phyloP scores from a whole-genome alignment of 2,888 invertebrate genomes.

The Philonicus albiceps region DNA sequence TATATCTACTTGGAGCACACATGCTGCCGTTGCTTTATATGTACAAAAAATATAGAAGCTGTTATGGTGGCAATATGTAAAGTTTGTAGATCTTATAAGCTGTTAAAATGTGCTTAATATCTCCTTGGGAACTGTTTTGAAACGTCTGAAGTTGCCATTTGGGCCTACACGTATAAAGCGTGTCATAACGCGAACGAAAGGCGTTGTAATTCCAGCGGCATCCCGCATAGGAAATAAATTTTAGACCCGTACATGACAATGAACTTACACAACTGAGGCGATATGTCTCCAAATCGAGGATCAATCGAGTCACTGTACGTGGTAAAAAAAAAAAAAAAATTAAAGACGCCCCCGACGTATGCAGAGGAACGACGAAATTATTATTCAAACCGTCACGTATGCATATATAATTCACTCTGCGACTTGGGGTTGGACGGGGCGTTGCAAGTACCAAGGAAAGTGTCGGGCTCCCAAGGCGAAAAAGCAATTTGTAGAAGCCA shows the following conservation, averaged over 20 bases:
- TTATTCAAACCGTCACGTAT: background rate
- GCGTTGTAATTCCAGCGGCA: background rate
- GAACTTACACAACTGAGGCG: slow-evolving; percentile 5
- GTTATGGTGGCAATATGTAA: background rate
- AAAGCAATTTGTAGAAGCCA: slow-evolving; percentile 15
- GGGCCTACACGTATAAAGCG: background rate
- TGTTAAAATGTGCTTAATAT: background rate
- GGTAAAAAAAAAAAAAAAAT: background rate
- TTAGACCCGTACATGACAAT: slow-evolving; percentile 5
- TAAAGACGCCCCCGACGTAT: background rate
- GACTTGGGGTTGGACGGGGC: background rate
- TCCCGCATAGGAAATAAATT: slow-evolving; percentile 22
- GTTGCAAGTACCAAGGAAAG: background rate
- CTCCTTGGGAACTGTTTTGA: background rate
- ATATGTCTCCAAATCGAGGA: slow-evolving; percentile 2
- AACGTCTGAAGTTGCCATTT: background rate
- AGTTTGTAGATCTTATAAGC: background rate
- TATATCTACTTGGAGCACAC: background rate
- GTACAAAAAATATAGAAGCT: background rate
- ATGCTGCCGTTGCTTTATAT: background rate
- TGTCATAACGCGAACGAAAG: background rate
- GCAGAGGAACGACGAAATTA: background rate
- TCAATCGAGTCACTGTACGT: background rate
- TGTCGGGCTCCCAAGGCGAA: background rate
- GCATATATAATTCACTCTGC: background rate